Percentiles rank a stretch among this genome's conserved stretches.
phyloP scores from a whole-genome alignment of 1,140 invertebrate genomes.

The Orius laevigatus region DNA sequence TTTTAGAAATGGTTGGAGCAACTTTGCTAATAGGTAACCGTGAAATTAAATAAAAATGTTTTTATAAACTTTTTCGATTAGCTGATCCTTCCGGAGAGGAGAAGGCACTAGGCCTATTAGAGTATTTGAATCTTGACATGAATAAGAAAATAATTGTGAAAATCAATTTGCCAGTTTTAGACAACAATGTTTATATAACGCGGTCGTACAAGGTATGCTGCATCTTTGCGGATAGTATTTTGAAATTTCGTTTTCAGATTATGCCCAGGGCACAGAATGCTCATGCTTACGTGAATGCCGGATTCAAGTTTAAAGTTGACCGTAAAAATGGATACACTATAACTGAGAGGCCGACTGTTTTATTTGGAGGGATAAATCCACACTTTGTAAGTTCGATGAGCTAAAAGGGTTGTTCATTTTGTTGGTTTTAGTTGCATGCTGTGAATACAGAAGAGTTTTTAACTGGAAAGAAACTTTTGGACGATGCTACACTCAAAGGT shows the following conservation, averaged over 20 bases:
- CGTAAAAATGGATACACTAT: conserved; percentile 29
- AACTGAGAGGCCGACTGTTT: conserved; percentile 6
- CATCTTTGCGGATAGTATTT: no score
- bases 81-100: no score
- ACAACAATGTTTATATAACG: conserved; percentile 29
- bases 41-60: not conserved
- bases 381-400: conserved; percentile 1
- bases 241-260: not conserved
- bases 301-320: conserved; percentile 47
- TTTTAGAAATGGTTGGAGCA: conserved; percentile 38
- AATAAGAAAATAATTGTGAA: conserved; percentile 42
- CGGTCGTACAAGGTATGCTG: conserved; percentile 34
- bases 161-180: conserved; percentile 35
- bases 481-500: conserved; percentile 32
- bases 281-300: conserved; percentile 22
- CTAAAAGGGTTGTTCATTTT: not conserved
- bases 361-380: conserved; percentile 3
- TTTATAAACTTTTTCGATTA: not conserved
- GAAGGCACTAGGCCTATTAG: conserved; percentile 27
- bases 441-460: conserved; percentile 44
- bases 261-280: conserved; percentile 18
- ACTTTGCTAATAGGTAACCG: conserved; percentile 18
- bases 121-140: conserved; percentile 43
- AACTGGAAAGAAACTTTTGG: conserved; percentile 34
- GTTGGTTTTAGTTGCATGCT: conserved; percentile 38